A percentile compares a stretch with the other conserved stretches of the same genome.
Conservation (phyloP, 2,888 invertebrate species). For the Onthophagus sagittarius region DNA sequence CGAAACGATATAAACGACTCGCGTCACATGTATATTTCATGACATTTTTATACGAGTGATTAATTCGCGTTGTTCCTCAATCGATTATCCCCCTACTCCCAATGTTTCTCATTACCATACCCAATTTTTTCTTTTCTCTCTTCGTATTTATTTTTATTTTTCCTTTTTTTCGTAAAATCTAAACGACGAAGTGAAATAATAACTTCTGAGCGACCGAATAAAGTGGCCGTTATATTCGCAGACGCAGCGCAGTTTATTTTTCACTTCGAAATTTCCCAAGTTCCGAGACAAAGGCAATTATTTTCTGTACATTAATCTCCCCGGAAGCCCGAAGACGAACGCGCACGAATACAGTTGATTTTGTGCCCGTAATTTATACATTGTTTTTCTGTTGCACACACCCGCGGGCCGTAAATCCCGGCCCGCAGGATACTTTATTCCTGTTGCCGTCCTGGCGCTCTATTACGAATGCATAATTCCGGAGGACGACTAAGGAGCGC, state of each 20-base stretch:
- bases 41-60: constrained; percentile 34
- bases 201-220: neutral
- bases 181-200: neutral
- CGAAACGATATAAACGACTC: constrained; percentile 32
- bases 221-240: neutral
- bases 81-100: constrained; percentile 27
- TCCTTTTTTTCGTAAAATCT: neutral
- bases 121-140: constrained; percentile 4
- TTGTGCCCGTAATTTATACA: constrained; percentile 13
- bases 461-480: constrained; percentile 8
- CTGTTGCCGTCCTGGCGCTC: neutral
- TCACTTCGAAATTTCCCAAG: constrained; percentile 12
- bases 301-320: constrained; percentile 21
- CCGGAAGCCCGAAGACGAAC: neutral
- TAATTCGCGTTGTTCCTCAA: constrained; percentile 30
- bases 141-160: neutral
- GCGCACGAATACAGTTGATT: constrained; percentile 9
- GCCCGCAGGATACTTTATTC: constrained; percentile 8
- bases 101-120: constrained; percentile 23
- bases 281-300: constrained; percentile 19
- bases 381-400: constrained; percentile 9
- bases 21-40: constrained; percentile 32
- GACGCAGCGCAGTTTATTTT: constrained; percentile 1
- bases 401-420: constrained; percentile 4
- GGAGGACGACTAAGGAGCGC: neutral